Evolutionary conservation across 1,140 invertebrate species (phyloP).

Genomic region (Drosophila lowei): DNA sequence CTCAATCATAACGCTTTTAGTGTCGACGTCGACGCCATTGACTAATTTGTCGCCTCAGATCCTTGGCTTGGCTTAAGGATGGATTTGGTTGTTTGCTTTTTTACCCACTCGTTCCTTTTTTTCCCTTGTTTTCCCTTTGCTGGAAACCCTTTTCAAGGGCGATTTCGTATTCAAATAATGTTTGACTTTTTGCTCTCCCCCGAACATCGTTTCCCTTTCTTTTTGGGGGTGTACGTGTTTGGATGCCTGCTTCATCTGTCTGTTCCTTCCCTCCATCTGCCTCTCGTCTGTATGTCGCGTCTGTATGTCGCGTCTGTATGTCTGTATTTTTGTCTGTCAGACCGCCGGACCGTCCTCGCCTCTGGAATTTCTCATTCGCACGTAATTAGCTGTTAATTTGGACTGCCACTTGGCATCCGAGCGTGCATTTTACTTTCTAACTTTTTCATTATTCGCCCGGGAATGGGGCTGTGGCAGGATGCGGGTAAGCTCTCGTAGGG

Average conservation of each 20-base stretch:
- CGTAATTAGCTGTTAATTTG: conserved; percentile 77
- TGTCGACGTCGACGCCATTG: conserved; percentile 47
- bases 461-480: background rate
- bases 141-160: conserved; percentile 70
- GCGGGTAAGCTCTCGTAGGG: conserved; percentile 9
- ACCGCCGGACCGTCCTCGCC: conserved; percentile 7
- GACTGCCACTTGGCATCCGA: conserved; percentile 53
- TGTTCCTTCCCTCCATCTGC: background rate
- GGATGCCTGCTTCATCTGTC: background rate
- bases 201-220: conserved; percentile 1
- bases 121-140: conserved; percentile 24
- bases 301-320: background rate
- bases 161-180: conserved; percentile 77
- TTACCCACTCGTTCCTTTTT: background rate
- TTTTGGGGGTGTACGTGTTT: conserved; percentile 49
- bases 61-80: conserved; percentile 49
- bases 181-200: conserved; percentile 59
- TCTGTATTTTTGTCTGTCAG: background rate
- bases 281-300: background rate
- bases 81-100: conserved; percentile 33
- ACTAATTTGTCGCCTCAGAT: conserved; percentile 72
- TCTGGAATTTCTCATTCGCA: conserved; percentile 59
- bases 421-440: conserved; percentile 58
- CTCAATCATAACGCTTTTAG: conserved; percentile 63
- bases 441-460: conserved; percentile 29